phyloP scores from a whole-genome alignment of 1,140 invertebrate genomes.

The Lordiphosa stackelbergi region DNA sequence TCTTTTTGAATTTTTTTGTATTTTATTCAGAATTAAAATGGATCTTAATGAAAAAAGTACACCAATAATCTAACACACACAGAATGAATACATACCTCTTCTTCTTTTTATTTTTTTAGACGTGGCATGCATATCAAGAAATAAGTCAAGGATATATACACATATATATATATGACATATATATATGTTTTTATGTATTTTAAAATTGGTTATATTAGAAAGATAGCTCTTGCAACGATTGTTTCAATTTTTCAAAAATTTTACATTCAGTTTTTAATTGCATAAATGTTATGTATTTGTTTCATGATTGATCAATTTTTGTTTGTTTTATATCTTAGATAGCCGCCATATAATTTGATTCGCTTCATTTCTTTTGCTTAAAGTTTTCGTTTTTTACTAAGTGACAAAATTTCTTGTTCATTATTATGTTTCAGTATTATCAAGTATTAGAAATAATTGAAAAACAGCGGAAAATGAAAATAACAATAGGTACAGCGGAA shows the following conservation, averaged over 20 bases:
- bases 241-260: neutral
- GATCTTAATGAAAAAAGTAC: slow-evolving; percentile 10
- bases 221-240: neutral
- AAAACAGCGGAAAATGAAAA: no score
- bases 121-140: slow-evolving; percentile 10
- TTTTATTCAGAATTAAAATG: slow-evolving; percentile 6
- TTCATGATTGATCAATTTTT: slow-evolving; percentile 24
- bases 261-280: neutral
- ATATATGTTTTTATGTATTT: neutral
- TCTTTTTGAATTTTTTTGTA: slow-evolving; percentile 1
- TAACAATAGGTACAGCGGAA: no score
- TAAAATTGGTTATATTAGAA: neutral
- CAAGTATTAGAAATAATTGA: no score
- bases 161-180: neutral
- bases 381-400: neutral
- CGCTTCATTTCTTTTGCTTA: slow-evolving; percentile 15
- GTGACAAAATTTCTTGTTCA: slow-evolving; percentile 15
- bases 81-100: slow-evolving; percentile 12
- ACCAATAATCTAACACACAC: slow-evolving; percentile 5
- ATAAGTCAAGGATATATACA: slow-evolving; percentile 4
- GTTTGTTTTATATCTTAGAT: slow-evolving; percentile 31
- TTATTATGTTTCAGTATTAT: neutral
- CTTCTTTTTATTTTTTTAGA: neutral
- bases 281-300: slow-evolving; percentile 6
- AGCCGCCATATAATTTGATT: slow-evolving; percentile 24